Base-by-base conservation (phyloP, 2,797 vertebrate species). In the Mareca strepera region DNA sequence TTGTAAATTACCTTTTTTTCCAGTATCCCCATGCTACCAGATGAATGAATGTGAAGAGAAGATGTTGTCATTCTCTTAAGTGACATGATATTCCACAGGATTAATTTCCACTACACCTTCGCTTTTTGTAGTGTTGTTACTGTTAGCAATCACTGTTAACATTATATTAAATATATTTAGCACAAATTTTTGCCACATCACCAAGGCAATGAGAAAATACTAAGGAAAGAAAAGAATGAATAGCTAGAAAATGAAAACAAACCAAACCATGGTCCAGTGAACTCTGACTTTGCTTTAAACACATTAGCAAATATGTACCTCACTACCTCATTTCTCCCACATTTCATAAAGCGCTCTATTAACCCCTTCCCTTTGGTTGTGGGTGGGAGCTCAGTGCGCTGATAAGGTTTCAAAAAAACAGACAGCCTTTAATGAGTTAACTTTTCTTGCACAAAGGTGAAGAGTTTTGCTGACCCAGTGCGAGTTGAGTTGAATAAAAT, bases 391-490 rank as follows among this genome's bases (percentile, higher is more conserved):
- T 73, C 74, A 50, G 52, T 8, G 28, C 41, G 44, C 22, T 0
- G 2, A 8, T 50, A 68, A 69, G n/a, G 15, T 17, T 37, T 76
- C 66, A 77, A 50, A 88, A 79, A 22, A 79, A 12, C 21, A 88
- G 66, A 13, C 77, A 82, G 88, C 41, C 37, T 79, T 84, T 89
- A 91, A 87, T 43, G 97, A 90, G 97, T 98, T 97, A 98, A 97
- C 46, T 77, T 76, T 44, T 66, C 41, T 79, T 93, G 85, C 77
- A 62, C 80, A 74, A 79, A 91, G 94, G 91, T 90, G 88, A 93
- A 93, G 85, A 44, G 26, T 93, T 96, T 95, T 98, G 98, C 97
- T 98, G 98, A 98, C 96, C 96, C 90, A 82, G 92, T 95, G 83
- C 63, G 29, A 97, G 96, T 89, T 17, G 37, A 59, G 70, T 94